A percentile compares a stretch with the other conserved stretches of the same genome.
These are phyloP conservation scores for Aleadryas rufinucha DNA, from an alignment of 2,113 vertebrate genomes.

Conservation along the genomic window DNA sequence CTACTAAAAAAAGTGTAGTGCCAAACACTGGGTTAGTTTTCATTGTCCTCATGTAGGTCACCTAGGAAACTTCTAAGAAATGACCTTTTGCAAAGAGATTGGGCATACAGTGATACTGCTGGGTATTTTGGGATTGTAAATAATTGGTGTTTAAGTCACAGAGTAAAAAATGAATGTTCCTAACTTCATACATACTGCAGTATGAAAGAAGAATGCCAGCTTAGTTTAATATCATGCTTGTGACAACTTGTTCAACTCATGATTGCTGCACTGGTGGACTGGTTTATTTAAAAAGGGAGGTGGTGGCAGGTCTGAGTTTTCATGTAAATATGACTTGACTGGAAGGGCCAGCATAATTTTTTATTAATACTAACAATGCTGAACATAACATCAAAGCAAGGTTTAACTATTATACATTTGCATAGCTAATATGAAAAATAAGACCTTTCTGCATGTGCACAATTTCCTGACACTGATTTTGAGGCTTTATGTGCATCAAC, in stretches of 20 bases:
- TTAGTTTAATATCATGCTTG: neutral
- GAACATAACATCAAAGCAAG: neutral
- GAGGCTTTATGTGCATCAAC: neutral
- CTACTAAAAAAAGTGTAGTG: neutral
- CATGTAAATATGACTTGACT: neutral
- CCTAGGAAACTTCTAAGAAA: neutral
- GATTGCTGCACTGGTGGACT: neutral
- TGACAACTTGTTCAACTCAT: neutral
- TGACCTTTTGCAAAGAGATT: neutral
- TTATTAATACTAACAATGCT: neutral
- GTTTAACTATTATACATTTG: neutral
- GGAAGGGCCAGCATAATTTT: neutral
- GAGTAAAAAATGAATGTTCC: neutral
- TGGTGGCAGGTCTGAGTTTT: neutral
- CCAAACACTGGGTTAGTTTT: accelerated
- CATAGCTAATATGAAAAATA: neutral
- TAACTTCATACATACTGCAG: neutral
- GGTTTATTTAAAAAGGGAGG: neutral
- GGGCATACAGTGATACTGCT: neutral
- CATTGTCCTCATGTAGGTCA: neutral
- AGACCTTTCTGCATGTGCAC: neutral
- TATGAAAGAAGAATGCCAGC: neutral
- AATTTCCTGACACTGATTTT: slow-evolving; percentile 7
- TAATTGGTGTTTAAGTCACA: neutral
- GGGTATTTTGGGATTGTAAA: neutral